Percentiles rank a stretch among this genome's conserved stretches.
Evolutionary conservation across 1,140 invertebrate genomes (phyloP).

Genomic region (Panulirus ornatus): DNA sequence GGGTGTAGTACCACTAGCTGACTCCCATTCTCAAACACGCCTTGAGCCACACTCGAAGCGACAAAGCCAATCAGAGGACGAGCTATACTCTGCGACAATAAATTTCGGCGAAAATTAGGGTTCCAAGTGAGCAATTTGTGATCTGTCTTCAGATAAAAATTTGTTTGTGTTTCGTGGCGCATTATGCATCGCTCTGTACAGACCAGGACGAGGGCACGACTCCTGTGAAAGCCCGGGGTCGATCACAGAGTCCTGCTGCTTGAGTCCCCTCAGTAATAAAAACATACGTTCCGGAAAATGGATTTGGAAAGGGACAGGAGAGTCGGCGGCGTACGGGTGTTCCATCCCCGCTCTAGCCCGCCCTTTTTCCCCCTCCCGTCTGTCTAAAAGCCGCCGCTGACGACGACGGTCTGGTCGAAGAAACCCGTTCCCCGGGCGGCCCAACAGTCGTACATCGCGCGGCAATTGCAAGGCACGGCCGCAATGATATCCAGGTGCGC

Average conservation of each 20-base stretch:
- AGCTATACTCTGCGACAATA: slow-evolving; percentile 65
- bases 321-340: too few relatives aligned
- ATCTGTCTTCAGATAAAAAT: slow-evolving; percentile 45
- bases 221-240: too few relatives aligned
- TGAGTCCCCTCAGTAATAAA: too few relatives aligned
- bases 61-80: slow-evolving; percentile 58
- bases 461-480: slow-evolving; percentile 68
- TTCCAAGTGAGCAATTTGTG: slow-evolving; percentile 26
- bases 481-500: slow-evolving; percentile 70
- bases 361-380: background rate
- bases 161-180: background rate
- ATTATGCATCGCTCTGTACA: background rate
- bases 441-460: slow-evolving; percentile 58
- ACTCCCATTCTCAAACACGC: slow-evolving; percentile 35
- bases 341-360: background rate
- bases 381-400: background rate
- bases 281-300: too few relatives aligned
- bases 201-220: background rate
- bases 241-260: too few relatives aligned
- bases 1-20: slow-evolving; percentile 11
- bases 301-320: too few relatives aligned
- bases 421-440: slow-evolving; percentile 47
- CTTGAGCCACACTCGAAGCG: slow-evolving; percentile 56
- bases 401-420: background rate
- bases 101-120: slow-evolving; percentile 55